Evolutionary conservation across 2,113 vertebrate genomes (phyloP), one percentile per base, ranked within the genome.

Genomic region (Theristicus caerulescens): DNA sequence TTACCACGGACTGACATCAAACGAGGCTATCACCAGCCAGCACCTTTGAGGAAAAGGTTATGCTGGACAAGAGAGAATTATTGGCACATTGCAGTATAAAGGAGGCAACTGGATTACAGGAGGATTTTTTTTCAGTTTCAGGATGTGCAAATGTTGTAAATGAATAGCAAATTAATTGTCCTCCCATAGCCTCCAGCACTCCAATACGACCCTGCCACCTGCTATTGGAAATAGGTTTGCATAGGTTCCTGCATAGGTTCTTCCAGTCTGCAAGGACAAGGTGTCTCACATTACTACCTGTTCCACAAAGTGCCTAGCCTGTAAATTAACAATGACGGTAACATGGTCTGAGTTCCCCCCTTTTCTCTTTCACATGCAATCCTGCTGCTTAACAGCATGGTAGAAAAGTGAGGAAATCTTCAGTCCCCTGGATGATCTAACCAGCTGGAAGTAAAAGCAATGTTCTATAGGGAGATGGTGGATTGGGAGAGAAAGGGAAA

Each of bases 121-220:
- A 62, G 5, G 29, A 29, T 18, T 71, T 69, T 34, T 42, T 42
- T 57, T 21, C 55, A 52, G 25, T 83, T 90, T 65, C 74, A 87
- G 11, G 36, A 65, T 16, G 19, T 17, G 86, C 17, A 85, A 57
- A 44, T 54, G 36, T 42, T 93, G 49, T 74, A 93, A 94, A 71
- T 57, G 9, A 93, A 46, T 2, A 83, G 38, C 14, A 11, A 32
- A 52, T 40, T 42, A 80, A 59, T 18, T 58, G 57, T 9, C 44
- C 9, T 93, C 11, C 52, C 6, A 0, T 10, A 59, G 44, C 18
- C 17, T 44, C 25, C 52, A 78, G 26, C 44, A 31, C 32, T n/a
- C 38, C 70, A 87, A 3, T 16, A 32, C 0, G 0, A 87, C 57
- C 54, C 46, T 54, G 51, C 5, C 1, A 1, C 7, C 49, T 7